Evolutionary conservation across 2,797 vertebrate species (phyloP).

Genomic region (Pempheris klunzingeri): DNA sequence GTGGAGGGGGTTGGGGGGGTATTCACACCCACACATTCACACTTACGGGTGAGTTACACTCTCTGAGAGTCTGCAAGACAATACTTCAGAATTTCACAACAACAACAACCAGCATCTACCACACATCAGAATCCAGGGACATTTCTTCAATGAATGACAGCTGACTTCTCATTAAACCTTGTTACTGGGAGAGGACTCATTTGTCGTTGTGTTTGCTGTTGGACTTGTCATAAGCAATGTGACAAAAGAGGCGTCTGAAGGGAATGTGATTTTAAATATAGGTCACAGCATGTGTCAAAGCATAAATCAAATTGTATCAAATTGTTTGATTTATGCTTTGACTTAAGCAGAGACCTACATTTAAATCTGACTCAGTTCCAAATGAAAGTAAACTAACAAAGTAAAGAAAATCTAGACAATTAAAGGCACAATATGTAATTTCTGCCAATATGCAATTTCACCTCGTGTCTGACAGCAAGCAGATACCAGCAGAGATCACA

Average conservation of each 20-base stretch:
- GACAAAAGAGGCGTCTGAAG: too few relatives aligned
- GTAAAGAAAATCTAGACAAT: neutral
- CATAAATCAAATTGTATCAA: neutral
- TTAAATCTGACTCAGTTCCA: neutral
- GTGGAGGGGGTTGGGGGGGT: too few relatives aligned
- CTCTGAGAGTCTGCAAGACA: too few relatives aligned
- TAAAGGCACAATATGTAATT: too few relatives aligned
- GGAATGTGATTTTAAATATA: neutral
- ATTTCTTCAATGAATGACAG: neutral
- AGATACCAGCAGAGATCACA: too few relatives aligned
- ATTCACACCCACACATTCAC: neutral
- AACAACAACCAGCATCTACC: conserved; percentile 5
- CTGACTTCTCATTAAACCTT: neutral
- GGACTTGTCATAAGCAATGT: neutral
- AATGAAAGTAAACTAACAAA: neutral
- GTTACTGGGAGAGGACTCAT: neutral
- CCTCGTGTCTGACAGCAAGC: too few relatives aligned
- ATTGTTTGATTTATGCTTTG: neutral
- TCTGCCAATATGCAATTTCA: too few relatives aligned
- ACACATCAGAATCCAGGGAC: neutral
- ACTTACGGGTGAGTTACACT: neutral
- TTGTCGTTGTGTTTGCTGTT: neutral
- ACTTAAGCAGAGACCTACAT: neutral
- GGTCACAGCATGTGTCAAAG: too few relatives aligned
- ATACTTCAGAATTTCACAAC: conserved; percentile 18